These are phyloP conservation scores for Lepeophtheirus nordmannii DNA, from an alignment of 2,888 invertebrate genomes.

Conservation along the genomic window DNA sequence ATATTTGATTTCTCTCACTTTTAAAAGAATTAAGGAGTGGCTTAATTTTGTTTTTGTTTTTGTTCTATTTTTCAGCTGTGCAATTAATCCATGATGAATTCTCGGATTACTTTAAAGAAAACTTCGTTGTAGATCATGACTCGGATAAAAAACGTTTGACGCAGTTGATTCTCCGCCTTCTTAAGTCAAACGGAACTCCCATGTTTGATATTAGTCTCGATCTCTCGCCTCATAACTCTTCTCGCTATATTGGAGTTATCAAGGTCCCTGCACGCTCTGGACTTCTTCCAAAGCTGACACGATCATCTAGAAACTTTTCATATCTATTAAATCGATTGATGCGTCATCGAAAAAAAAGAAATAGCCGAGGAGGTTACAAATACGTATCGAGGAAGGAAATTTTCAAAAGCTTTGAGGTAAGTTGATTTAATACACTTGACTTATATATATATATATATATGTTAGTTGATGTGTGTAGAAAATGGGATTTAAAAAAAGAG, in stretches of 20 bases:
- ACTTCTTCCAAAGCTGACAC: constrained; percentile 10
- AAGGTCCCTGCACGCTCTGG: constrained; percentile 6
- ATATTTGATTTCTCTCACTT: background rate
- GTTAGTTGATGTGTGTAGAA: background rate
- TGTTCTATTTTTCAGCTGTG: constrained; percentile 45
- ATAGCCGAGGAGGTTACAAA: constrained; percentile 8
- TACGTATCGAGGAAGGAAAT: constrained; percentile 14
- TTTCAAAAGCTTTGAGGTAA: constrained; percentile 19
- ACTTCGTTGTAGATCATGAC: background rate
- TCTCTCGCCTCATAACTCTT: constrained; percentile 14
- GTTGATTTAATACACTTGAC: background rate
- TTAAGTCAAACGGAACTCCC: constrained; percentile 15
- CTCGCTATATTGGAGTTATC: constrained; percentile 12
- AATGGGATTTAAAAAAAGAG: background rate
- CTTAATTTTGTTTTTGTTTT: background rate
- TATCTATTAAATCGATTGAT: constrained; percentile 8
- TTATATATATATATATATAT: background rate
- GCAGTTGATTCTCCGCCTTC: background rate
- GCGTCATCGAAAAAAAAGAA: constrained; percentile 11
- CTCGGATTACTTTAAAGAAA: background rate
- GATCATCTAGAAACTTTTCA: background rate
- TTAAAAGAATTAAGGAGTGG: background rate
- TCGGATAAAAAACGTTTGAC: background rate
- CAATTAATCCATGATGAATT: constrained; percentile 35
- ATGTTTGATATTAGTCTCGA: constrained; percentile 18